Evolutionary conservation across 2,113 vertebrate species (phyloP).

Genomic region (Chauna torquata): DNA sequence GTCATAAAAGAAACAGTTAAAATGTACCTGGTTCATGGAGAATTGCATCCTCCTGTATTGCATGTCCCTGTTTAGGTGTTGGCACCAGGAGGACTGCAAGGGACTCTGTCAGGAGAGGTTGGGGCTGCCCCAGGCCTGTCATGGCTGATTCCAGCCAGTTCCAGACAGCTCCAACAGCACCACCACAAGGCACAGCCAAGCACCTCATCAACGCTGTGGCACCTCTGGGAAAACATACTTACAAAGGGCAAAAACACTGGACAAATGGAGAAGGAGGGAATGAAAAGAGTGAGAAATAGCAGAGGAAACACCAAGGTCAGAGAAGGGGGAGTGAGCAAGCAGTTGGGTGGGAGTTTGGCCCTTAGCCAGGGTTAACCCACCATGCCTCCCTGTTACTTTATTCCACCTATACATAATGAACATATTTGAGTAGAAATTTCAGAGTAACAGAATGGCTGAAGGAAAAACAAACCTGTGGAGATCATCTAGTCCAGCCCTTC

Average conservation of each 20-base stretch:
- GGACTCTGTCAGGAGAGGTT: fast-evolving
- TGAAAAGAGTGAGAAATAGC: neutral
- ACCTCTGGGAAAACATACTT: neutral
- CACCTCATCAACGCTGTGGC: neutral
- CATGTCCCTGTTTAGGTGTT: neutral
- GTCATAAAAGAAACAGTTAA: neutral
- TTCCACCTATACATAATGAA: neutral
- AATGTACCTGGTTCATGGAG: neutral
- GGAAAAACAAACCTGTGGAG: neutral
- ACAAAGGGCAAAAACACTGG: neutral
- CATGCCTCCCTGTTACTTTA: neutral
- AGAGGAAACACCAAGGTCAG: neutral
- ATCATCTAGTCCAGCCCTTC: neutral
- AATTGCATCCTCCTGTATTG: neutral
- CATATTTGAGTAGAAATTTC: neutral
- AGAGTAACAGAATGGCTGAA: too few relatives aligned
- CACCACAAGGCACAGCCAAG: neutral
- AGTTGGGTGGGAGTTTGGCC: neutral
- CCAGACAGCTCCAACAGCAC: neutral
- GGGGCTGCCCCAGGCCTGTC: neutral
- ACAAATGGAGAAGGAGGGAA: neutral
- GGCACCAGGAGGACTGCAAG: neutral
- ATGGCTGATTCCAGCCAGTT: too few relatives aligned
- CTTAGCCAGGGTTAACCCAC: neutral
- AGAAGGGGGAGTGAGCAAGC: neutral